These are phyloP conservation scores for Craniophora ligustri DNA, from an alignment of 2,888 invertebrate species.

Conservation along the genomic window DNA sequence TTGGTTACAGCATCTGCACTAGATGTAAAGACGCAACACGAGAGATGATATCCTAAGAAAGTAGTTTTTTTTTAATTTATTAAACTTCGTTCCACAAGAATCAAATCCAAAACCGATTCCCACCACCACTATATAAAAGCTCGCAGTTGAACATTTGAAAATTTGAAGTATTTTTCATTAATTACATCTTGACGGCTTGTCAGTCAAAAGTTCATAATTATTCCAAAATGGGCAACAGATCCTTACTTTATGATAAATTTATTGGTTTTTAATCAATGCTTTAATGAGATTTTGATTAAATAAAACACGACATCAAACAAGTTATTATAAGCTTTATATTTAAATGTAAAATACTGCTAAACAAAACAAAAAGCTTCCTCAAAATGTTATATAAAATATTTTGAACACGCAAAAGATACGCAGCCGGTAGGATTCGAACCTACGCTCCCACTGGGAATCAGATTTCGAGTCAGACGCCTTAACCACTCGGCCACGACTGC, in stretches of 20 bases:
- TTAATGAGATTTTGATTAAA: neutral
- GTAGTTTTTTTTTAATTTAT: too few relatives aligned
- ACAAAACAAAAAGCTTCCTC: too few relatives aligned
- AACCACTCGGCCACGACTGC: slow-evolving; percentile 96
- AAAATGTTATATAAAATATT: neutral
- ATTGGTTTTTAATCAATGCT: slow-evolving; percentile 3
- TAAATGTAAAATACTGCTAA: neutral
- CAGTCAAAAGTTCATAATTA: slow-evolving; percentile 8
- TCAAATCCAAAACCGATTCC: neutral
- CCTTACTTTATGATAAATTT: slow-evolving; percentile 2
- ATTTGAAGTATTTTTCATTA: slow-evolving; percentile 14
- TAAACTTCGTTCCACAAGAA: neutral
- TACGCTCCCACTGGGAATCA: slow-evolving; percentile 97
- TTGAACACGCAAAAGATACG: slow-evolving; percentile 69
- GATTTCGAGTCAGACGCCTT: slow-evolving; percentile 97
- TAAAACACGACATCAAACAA: neutral
- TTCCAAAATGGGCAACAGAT: slow-evolving; percentile 11
- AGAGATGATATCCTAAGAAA: too few relatives aligned
- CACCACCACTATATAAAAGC: neutral
- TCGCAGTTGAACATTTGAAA: neutral
- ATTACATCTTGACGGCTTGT: slow-evolving; percentile 18
- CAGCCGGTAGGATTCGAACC: slow-evolving; percentile 97
- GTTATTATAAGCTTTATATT: neutral
- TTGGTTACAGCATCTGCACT: too few relatives aligned
- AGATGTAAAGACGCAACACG: too few relatives aligned